Percentiles rank a stretch among this genome's conserved stretches.
These are phyloP conservation scores for Nemurella pictetii DNA, from an alignment of 2,888 invertebrate genomes.

Conservation along the genomic window DNA sequence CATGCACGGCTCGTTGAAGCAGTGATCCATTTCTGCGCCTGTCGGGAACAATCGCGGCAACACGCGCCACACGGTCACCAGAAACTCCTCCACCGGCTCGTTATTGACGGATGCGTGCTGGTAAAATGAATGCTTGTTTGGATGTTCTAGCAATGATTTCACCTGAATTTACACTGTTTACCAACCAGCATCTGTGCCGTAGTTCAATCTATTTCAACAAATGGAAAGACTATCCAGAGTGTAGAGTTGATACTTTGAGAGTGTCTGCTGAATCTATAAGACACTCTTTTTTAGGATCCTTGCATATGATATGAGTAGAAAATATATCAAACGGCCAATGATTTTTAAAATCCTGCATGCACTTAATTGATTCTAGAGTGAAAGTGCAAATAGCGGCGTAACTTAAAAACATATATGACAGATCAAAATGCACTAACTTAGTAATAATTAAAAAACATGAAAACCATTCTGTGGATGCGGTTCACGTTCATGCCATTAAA, in stretches of 20 bases:
- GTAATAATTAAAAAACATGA: background rate
- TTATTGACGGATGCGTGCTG: background rate
- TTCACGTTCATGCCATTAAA: background rate
- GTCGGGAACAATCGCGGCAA: slow-evolving; percentile 35
- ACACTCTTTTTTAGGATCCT: too few relatives aligned
- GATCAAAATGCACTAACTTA: background rate
- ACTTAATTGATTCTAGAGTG: background rate
- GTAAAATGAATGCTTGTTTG: background rate
- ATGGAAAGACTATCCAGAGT: too few relatives aligned
- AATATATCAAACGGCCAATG: too few relatives aligned
- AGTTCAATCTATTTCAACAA: too few relatives aligned
- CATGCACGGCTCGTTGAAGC: slow-evolving; percentile 80
- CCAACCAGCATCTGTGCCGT: too few relatives aligned
- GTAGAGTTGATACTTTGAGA: too few relatives aligned
- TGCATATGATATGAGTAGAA: too few relatives aligned
- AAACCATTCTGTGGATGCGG: background rate
- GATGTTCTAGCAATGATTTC: too few relatives aligned
- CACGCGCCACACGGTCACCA: slow-evolving; percentile 13
- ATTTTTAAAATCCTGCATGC: background rate
- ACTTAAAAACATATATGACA: background rate
- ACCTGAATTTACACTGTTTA: too few relatives aligned
- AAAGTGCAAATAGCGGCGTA: background rate
- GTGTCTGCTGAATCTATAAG: too few relatives aligned
- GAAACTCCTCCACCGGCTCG: background rate
- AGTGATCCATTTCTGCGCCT: slow-evolving; percentile 59